Percentiles rank a stretch among this genome's conserved stretches.
phyloP scores from a whole-genome alignment of 2,113 vertebrate genomes.

The Zonotrichia leucophrys region DNA sequence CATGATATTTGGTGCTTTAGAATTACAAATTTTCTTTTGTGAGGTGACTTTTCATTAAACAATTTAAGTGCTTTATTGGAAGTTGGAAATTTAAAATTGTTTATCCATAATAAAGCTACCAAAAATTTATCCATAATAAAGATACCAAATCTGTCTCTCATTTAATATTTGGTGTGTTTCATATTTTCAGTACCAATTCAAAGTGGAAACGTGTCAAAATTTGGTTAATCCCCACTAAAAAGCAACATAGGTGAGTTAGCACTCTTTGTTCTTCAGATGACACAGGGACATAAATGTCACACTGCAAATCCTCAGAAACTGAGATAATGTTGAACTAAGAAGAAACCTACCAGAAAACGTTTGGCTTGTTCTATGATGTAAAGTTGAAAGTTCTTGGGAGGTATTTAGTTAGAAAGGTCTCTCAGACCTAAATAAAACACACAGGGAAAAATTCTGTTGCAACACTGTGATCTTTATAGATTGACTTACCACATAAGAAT shows the following conservation, averaged over 20 bases:
- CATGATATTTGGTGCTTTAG: background rate
- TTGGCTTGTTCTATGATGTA: rapidly evolving
- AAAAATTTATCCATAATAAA: background rate
- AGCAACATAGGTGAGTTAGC: background rate
- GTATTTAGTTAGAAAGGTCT: background rate
- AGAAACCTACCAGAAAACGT: background rate
- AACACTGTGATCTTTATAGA: background rate
- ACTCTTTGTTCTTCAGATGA: background rate
- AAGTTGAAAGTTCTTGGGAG: background rate
- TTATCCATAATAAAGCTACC: background rate
- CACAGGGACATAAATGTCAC: background rate
- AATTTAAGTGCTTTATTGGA: background rate
- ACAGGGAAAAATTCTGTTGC: background rate
- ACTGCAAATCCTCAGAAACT: background rate
- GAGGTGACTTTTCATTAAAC: background rate
- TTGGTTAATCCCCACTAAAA: background rate
- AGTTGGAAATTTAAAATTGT: background rate
- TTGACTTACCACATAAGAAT: background rate
- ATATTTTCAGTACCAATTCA: background rate
- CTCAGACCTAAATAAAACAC: background rate
- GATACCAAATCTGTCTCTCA: background rate
- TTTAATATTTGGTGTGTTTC: background rate
- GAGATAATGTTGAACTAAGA: background rate
- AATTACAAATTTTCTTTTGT: background rate
- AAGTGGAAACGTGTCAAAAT: background rate